Conservation (phyloP, 2,797 vertebrate species). For the Gastrophryne carolinensis region DNA sequence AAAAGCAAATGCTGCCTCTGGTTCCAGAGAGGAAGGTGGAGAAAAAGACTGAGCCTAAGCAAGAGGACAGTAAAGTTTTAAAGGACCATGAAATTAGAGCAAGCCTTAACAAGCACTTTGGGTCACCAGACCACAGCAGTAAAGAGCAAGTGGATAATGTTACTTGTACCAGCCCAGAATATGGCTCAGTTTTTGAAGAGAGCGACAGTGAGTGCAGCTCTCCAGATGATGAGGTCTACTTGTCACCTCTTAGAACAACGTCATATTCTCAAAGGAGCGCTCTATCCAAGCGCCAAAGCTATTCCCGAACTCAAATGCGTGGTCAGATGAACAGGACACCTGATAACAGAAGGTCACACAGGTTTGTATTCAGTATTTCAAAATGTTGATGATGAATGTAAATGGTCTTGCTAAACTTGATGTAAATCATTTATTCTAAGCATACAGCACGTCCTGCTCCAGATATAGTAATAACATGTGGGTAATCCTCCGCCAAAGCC, state of each 20-base stretch:
- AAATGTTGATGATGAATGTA: too few species aligned
- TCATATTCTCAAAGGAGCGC: slow-evolving; percentile 67
- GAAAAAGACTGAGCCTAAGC: not conserved
- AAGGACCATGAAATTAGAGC: slow-evolving; percentile 79
- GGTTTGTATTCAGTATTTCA: too few species aligned
- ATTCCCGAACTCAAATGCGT: slow-evolving; percentile 73
- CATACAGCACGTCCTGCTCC: too few species aligned
- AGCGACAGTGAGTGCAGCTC: slow-evolving; percentile 72
- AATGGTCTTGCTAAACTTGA: too few species aligned
- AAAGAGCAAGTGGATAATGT: slow-evolving; percentile 64
- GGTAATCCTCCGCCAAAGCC: too few species aligned
- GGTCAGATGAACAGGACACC: slow-evolving; percentile 81
- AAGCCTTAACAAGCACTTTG: slow-evolving; percentile 80
- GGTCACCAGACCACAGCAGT: slow-evolving; percentile 69
- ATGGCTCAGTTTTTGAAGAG: slow-evolving; percentile 72
- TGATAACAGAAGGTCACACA: slow-evolving; percentile 77
- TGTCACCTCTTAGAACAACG: slow-evolving; percentile 61
- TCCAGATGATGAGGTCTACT: slow-evolving; percentile 58
- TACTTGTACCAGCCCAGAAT: slow-evolving; percentile 68
- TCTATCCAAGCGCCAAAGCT: slow-evolving; percentile 73
- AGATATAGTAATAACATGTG: too few species aligned
- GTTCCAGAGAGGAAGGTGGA: slow-evolving; percentile 52
- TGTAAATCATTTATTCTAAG: too few species aligned
- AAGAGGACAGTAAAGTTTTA: slow-evolving; percentile 63
- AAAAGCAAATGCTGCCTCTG: slow-evolving; percentile 56